Conservation (phyloP, 2,888 invertebrate species). For the Julus scanicus region DNA sequence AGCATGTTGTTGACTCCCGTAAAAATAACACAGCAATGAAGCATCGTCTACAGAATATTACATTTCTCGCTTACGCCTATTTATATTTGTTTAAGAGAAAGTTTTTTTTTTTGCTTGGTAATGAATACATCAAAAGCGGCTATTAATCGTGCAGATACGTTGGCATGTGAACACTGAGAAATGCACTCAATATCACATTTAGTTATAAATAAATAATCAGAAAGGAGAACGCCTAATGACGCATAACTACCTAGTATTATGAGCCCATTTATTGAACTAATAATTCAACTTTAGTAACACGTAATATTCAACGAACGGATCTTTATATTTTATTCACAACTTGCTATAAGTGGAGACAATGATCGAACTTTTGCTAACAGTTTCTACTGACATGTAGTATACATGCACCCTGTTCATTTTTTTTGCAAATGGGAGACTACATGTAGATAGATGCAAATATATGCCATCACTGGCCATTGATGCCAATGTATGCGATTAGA, state of each 20-base stretch:
- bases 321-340: not conserved
- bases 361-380: no score
- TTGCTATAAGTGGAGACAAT: not conserved
- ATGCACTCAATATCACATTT: slow-evolving; percentile 1
- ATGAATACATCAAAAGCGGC: not conserved
- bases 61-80: no score
- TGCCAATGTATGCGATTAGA: no score
- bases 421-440: no score
- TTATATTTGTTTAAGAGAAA: no score
- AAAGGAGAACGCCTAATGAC: not conserved
- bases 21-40: no score
- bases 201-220: not conserved
- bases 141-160: not conserved
- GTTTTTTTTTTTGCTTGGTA: not conserved
- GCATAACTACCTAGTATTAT: not conserved
- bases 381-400: not conserved
- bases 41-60: no score
- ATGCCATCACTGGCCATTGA: no score
- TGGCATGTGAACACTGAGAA: not conserved
- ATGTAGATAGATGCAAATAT: no score
- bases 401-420: not conserved
- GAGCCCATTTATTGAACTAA: not conserved
- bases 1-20: no score
- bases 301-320: not conserved
- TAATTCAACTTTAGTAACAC: not conserved